Evolutionary conservation across 2,797 vertebrate species (phyloP).

Genomic region (Leucoraja ocellata): DNA sequence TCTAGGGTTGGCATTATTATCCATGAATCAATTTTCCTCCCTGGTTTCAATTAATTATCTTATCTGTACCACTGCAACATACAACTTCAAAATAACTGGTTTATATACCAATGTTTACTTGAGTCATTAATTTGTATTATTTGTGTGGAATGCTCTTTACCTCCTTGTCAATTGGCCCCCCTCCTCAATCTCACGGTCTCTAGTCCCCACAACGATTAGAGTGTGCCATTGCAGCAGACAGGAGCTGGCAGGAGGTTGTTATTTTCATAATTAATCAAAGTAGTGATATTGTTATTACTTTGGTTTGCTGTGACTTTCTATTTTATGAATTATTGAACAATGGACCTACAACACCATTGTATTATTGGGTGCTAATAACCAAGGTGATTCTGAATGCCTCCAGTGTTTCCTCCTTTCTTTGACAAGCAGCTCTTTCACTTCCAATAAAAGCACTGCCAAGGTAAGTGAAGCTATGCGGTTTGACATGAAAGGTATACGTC

Average conservation of each 20-base stretch:
- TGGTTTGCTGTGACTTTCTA: not conserved
- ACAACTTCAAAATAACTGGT: not conserved
- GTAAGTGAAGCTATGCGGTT: not conserved
- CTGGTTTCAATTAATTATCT: not conserved
- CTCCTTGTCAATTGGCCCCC: not conserved
- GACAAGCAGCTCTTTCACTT: not conserved
- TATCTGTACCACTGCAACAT: not conserved
- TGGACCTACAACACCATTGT: not conserved
- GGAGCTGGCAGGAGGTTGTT: not conserved
- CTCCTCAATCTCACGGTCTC: not conserved
- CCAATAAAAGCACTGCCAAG: not conserved
- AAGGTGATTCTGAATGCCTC: not conserved
- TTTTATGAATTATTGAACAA: not conserved
- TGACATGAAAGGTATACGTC: not conserved
- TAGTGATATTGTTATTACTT: not conserved
- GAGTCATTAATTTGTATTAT: not conserved
- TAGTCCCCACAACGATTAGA: not conserved
- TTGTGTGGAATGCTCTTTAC: not conserved
- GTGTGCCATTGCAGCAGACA: not conserved
- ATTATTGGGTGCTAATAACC: not conserved
- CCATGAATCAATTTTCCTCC: not conserved
- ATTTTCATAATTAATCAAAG: not conserved
- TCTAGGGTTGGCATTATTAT: not conserved
- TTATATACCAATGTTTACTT: not conserved
- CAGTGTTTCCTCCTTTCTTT: not conserved